Evolutionary conservation across 1,140 invertebrate genomes (phyloP).

Genomic region (Leptopilina clavipes): DNA sequence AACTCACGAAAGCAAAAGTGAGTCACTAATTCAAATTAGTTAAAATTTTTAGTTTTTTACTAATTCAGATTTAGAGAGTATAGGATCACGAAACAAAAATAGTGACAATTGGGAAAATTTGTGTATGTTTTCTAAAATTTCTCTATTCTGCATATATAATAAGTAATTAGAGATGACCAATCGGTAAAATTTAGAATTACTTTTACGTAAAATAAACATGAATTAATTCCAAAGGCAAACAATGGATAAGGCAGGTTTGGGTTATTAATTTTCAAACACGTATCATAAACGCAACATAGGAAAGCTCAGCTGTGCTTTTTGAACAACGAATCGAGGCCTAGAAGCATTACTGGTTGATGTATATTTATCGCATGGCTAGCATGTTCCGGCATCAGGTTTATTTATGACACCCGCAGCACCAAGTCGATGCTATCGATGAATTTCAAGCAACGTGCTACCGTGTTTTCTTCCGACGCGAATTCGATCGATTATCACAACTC

Average conservation of each 20-base stretch:
- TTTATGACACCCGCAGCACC: constrained; percentile 65
- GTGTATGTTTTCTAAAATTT: no score
- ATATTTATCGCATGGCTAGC: constrained; percentile 63
- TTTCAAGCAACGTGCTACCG: constrained; percentile 47
- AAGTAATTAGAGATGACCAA: no score
- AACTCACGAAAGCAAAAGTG: no score
- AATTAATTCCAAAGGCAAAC: neutral
- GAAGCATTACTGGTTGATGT: constrained; percentile 54
- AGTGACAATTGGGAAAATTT: no score
- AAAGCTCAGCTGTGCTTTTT: constrained; percentile 22
- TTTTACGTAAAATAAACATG: neutral
- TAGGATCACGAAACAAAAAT: no score
- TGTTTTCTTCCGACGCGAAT: constrained; percentile 44
- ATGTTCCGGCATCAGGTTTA: constrained; percentile 63
- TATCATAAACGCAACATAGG: neutral
- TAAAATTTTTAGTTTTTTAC: no score
- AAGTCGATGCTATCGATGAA: constrained; percentile 55
- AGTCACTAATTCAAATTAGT: no score
- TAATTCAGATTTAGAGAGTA: no score
- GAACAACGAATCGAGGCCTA: constrained; percentile 37
- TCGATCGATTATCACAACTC: constrained; percentile 37
- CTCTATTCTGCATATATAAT: no score
- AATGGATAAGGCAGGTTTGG: neutral
- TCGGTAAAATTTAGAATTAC: no score
- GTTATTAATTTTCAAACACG: neutral